Base-by-base conservation (phyloP, 2,797 vertebrate species). In the Chrosomus eos region DNA sequence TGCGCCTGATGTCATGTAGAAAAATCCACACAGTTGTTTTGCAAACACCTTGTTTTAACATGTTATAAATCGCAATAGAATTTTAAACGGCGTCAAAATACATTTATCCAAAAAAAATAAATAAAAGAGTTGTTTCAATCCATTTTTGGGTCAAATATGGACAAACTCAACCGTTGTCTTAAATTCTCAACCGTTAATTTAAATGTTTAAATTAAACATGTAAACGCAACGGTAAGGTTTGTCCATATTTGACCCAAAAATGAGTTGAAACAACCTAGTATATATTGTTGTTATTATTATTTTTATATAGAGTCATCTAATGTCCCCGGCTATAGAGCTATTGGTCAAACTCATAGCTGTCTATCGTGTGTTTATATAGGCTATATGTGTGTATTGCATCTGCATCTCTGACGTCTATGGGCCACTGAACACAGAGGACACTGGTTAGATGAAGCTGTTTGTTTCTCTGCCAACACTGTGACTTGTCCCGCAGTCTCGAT, bases 401-500 rank as follows among this genome's bases (percentile, higher is more conserved):
- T 14, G 3, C 3, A 0, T 21, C 48, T 62, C 78, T 13, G 77
- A 0, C 4, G 0, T 23, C 1, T 72, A 51, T 71, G 33, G 64
- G 8, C 92, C 88, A 87, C n/a, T 82, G 80, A 78, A 55, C n/a
- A 76, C 82, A 75, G 45, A 83, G 82, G 72, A 1, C n/a, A 62
- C n/a, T 75, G 68, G 45, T 82, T 48, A 60, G 70, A 73, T 82
- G 70, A 53, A 36, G 68, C 23, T 36, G 6, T 83, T 76, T 83
- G 72, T 76, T 55, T 68, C 11, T 55, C 82, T 83, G 82, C 82
- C 73, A 83, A 83, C 73, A 83, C 31, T 76, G 81, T 83, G 82
- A 83, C 82, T 67, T 26, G 81, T 81, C 48, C 79, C 79, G 79
- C 64, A 38, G 79, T 9, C 62, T 81, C 67, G 66, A 71, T 71